Base-by-base conservation (phyloP, 2,113 vertebrate species). In the Esox niger region DNA sequence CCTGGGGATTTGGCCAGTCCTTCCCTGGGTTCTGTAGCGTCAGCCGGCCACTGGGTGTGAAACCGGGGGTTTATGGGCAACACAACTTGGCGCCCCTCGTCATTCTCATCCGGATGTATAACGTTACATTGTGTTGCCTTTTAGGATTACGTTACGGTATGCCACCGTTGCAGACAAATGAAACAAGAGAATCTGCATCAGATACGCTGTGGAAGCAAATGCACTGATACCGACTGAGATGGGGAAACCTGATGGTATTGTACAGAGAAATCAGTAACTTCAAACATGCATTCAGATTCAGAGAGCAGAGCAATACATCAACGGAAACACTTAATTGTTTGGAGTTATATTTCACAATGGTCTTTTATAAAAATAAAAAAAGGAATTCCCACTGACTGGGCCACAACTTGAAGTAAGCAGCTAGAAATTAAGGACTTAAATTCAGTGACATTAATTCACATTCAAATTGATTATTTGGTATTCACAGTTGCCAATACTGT, bases 91-190 rank as follows among this genome's bases (percentile, higher is more conserved):
- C 58, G 33, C 58, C 30, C 46, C 74, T 38, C 70, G 71, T 38
- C 70, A 81, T 78, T 73, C 85, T 79, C 82, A 78, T 76, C 81
- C 79, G 79, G 76, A 83, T 58, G 46, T 31, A 47, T 76, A 75
- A 47, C 66, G 74, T 81, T 83, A 83, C 81, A 80, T 78, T 74
- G 71, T 77, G 80, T 32, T 61, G 20, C 59, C n/a, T n/a, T n/a
- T 61, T 11, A 61, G 35, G 59, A 84, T 75, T 74, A 82, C 75
- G 74, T 71, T 0, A 6, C 10, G 10, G 11, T 27, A 27, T 25
- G 2, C 29, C 20, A 17, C 70, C 64, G 35, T 70, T 69, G 82
- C 83, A 80, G 80, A 57, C 31, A 25, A 2, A 11, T 8, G 78
- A 64, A 79, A 82, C 65, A 4, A 0, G 55, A 87, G 64, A 57